phyloP scores from a whole-genome alignment of 2,797 vertebrate species.

The Sorex maritimensis region DNA sequence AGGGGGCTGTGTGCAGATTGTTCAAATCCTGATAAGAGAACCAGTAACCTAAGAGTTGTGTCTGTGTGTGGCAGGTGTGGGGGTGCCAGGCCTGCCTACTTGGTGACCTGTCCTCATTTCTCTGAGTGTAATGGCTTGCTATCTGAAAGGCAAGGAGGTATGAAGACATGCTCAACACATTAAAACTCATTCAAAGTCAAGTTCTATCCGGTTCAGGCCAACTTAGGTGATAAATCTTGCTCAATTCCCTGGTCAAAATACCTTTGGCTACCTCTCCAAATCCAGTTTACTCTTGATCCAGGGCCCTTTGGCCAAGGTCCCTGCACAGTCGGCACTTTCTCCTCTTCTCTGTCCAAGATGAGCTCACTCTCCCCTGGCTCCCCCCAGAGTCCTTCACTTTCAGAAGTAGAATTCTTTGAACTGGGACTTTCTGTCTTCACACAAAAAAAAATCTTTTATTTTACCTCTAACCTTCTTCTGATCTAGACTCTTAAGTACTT shows the following conservation, averaged over 20 bases:
- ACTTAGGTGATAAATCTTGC: slow-evolving; percentile 84
- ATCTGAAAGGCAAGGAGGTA: slow-evolving; percentile 70
- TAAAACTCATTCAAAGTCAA: slow-evolving; percentile 78
- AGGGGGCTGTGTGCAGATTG: not conserved
- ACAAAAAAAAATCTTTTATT: slow-evolving; percentile 68
- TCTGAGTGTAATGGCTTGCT: slow-evolving; percentile 59
- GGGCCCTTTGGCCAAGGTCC: slow-evolving; percentile 77
- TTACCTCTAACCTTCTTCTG: slow-evolving; percentile 59
- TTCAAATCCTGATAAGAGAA: slow-evolving; percentile 49
- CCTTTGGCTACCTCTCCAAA: slow-evolving; percentile 82
- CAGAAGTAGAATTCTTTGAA: slow-evolving; percentile 74
- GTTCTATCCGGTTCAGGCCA: slow-evolving; percentile 76
- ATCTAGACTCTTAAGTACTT: slow-evolving; percentile 40
- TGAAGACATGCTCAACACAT: slow-evolving; percentile 69
- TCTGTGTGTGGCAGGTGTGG: not conserved
- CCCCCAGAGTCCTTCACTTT: slow-evolving; percentile 69
- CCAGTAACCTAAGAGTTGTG: not conserved
- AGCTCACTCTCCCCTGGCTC: slow-evolving; percentile 79
- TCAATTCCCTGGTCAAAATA: slow-evolving; percentile 81
- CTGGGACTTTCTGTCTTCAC: slow-evolving; percentile 57
- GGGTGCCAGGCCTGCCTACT: not conserved
- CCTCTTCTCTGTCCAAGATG: slow-evolving; percentile 82
- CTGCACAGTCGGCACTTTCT: slow-evolving; percentile 74
- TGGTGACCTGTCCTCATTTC: slow-evolving; percentile 59
- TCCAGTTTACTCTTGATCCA: slow-evolving; percentile 79